Evolutionary conservation across 1,140 invertebrate genomes (phyloP), one percentile per base, ranked within the genome.

Genomic region (Lethocerus indicus): DNA sequence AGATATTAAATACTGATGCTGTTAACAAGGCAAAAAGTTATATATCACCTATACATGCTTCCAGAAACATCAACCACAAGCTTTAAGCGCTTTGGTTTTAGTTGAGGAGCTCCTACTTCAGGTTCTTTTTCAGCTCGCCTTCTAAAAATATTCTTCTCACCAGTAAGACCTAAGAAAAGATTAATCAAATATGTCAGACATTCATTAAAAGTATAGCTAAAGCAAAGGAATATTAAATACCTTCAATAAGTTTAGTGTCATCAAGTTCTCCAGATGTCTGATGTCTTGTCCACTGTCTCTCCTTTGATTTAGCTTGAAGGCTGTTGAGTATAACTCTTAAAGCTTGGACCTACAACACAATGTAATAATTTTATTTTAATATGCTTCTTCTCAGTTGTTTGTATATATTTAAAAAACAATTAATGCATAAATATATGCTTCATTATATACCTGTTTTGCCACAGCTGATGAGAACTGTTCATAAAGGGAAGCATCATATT

Each of bases 261-360:
- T 98, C 94, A 24, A 97, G 66, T 64, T 98, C 94, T 0, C 94
- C 94, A 41, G 84, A 79, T 0, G 90, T 92, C 67, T 92, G 88
- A 67, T 93, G 84, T 52, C 81, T 76, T 24, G 80, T 71, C 93
- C 94, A 98, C 57, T 91, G 84, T 7, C 93, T 70, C 60, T 97
- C 93, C 56, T 90, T 90, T 56, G 81, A 84, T 68, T 92, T 91
- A 0, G 91, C 88, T 70, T 96, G 83, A 25, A 91, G 64, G 55
- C 80, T 71, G 43, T 70, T 71, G 2, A 80, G 60, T 50, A 83
- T 73, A 0, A 77, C 70, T 26, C 72, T 62, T 25, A 79, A 59
- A 18, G 69, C 63, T 60, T 73, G 68, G 52, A 71, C 71, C 66
- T 80, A 61, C 7, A 56, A 54, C n/a, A 36, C 52, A 48, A 18